These are phyloP conservation scores for Heloderma charlesbogerti DNA, from an alignment of 2,113 vertebrate genomes.

Conservation along the genomic window DNA sequence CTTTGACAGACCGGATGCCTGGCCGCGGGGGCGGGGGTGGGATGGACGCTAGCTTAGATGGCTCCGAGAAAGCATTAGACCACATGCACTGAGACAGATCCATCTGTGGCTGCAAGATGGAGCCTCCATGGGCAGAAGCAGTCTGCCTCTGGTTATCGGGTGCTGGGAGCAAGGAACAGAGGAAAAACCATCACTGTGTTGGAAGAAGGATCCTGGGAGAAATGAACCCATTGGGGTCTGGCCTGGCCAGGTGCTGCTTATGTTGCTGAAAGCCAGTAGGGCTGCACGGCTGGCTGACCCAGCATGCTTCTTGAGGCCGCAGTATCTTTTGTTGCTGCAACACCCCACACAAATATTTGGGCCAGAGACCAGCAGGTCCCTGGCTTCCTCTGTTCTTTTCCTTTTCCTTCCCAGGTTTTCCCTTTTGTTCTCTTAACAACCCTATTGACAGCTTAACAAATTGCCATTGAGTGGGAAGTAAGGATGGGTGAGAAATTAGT, in stretches of 20 bases:
- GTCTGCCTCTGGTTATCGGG: background rate
- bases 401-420: background rate
- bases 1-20: too few relatives aligned
- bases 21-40: background rate
- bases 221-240: background rate
- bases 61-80: background rate
- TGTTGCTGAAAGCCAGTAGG: background rate
- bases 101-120: background rate
- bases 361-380: background rate
- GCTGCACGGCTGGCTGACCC: too few relatives aligned
- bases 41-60: background rate
- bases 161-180: background rate
- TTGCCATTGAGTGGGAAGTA: too few relatives aligned
- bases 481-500: too few relatives aligned
- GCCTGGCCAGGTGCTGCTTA: background rate
- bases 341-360: too few relatives aligned
- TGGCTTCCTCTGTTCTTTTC: background rate
- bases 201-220: background rate
- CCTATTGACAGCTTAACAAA: too few relatives aligned
- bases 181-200: background rate
- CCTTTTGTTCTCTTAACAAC: background rate
- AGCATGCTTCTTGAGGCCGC: background rate
- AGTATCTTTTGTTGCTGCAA: background rate
- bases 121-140: background rate
- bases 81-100: background rate